Evolutionary conservation across 2,797 vertebrate species (phyloP), one percentile per base, ranked within the genome.

Genomic region (Muscicapa comitata): DNA sequence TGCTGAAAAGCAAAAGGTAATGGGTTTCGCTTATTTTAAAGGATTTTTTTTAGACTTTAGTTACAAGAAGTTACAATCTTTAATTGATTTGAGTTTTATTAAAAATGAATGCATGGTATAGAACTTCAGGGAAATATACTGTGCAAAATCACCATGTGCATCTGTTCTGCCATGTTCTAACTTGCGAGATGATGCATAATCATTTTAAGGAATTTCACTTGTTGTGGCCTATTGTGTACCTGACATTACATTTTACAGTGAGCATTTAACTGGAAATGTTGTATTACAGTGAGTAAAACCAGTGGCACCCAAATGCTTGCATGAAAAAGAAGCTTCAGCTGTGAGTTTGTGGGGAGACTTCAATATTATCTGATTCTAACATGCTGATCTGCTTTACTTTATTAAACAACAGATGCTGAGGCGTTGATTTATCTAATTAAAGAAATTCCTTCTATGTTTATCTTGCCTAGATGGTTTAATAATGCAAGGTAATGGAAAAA

Each of bases 401-500:
- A 17, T 93, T 93, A 92, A 94, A 90, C 83, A 95, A 55, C 85
- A 94, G 71, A 82, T 95, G 92, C 90, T 80, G 92, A 95, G 88
- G 84, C 96, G 74, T 90, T 75, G 87, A 91, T 93, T 86, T 88
- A 57, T 92, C 88, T 95, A 95, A 96, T 96, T 95, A 96, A 96
- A 95, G 54, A 86, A 79, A 96, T 96, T 96, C 93, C 92, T 97
- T 95, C 96, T 88, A 96, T 96, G 95, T 97, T 97, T 97, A 95
- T 97, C 94, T 91, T 87, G 78, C 62, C 74, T 93, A 84, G 74
- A 74, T 93, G 72, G 33, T 67, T 87, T 91, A 92, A 93, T 96
- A 96, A 67, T 59, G 88, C 91, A 92, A 94, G 81, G 93, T 93
- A 96, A 94, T 96, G 93, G 86, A 91, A 96, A 97, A 94, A 87